Evolutionary conservation across 2,797 vertebrate genomes (phyloP).

Genomic region (Dermochelys coriacea): DNA sequence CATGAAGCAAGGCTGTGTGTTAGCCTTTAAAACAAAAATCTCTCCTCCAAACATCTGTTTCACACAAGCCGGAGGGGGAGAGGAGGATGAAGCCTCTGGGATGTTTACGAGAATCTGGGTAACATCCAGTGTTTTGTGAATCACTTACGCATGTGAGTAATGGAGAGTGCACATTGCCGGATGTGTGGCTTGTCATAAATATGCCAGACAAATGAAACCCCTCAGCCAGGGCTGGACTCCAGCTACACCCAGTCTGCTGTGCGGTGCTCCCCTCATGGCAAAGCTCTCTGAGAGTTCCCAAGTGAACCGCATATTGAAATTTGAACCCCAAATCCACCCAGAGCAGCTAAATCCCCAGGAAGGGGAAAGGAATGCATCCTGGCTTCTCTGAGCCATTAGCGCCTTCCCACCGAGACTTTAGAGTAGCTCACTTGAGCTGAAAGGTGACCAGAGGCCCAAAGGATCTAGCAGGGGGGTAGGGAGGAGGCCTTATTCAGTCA

Average conservation of each 20-base stretch:
- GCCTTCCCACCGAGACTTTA: neutral
- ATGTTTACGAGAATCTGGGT: neutral
- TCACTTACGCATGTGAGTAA: conserved; percentile 14
- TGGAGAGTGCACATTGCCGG: neutral
- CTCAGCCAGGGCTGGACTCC: neutral
- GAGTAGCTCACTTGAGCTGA: neutral
- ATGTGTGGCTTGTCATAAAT: neutral
- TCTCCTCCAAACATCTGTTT: neutral
- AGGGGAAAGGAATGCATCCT: neutral
- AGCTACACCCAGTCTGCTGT: neutral
- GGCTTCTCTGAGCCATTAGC: neutral
- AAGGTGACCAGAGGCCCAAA: neutral
- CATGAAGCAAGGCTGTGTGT: neutral
- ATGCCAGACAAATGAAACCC: neutral
- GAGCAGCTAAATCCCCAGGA: neutral
- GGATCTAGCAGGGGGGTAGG: neutral
- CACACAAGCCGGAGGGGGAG: neutral
- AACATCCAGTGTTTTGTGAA: neutral
- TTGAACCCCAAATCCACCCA: neutral
- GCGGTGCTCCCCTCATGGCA: neutral
- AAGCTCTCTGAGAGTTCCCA: neutral
- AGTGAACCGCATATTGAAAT: neutral
- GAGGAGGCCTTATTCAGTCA: neutral
- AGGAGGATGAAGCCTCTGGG: neutral
- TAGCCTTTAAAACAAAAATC: neutral